These are phyloP conservation scores for Drosophila elegans DNA, from an alignment of 1,140 invertebrate genomes.

Conservation along the genomic window DNA sequence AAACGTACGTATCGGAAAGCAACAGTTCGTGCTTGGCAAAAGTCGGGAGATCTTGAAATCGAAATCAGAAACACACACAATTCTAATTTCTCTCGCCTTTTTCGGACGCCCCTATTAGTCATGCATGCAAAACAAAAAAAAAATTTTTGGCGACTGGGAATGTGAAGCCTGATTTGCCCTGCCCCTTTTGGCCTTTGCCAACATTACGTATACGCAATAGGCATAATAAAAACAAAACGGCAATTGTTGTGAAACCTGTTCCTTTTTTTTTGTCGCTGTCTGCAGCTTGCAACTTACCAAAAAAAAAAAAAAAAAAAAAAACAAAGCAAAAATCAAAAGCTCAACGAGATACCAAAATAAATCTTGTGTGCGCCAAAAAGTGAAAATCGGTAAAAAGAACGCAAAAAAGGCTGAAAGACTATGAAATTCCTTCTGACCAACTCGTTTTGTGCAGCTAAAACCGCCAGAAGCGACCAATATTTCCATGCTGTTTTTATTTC, in stretches of 20 bases:
- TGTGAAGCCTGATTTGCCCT: constrained; percentile 8
- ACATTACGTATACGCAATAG: constrained; percentile 55
- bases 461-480: constrained; percentile 8
- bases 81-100: constrained; percentile 12
- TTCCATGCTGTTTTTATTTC: constrained; percentile 17
- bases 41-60: constrained; percentile 47
- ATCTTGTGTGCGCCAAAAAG: constrained; percentile 40
- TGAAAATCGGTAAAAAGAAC: constrained; percentile 16
- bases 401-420: constrained; percentile 19
- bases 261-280: constrained; percentile 30
- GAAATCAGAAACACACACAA: constrained; percentile 1
- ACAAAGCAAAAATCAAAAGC: constrained; percentile 26
- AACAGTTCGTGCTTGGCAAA: constrained; percentile 51
- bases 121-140: constrained; percentile 35
- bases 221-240: constrained; percentile 47
- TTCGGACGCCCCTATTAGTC: constrained; percentile 59
- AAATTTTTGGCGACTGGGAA: background rate
- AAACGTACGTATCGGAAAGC: constrained; percentile 37
- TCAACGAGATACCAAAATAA: constrained; percentile 41
- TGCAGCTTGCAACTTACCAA: constrained; percentile 28
- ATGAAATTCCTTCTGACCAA: constrained; percentile 32
- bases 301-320: constrained; percentile 2
- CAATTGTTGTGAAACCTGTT: constrained; percentile 62
- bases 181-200: constrained; percentile 2
- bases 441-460: constrained; percentile 63